phyloP scores from a whole-genome alignment of 2,113 vertebrate species.

The Mobula hypostoma region DNA sequence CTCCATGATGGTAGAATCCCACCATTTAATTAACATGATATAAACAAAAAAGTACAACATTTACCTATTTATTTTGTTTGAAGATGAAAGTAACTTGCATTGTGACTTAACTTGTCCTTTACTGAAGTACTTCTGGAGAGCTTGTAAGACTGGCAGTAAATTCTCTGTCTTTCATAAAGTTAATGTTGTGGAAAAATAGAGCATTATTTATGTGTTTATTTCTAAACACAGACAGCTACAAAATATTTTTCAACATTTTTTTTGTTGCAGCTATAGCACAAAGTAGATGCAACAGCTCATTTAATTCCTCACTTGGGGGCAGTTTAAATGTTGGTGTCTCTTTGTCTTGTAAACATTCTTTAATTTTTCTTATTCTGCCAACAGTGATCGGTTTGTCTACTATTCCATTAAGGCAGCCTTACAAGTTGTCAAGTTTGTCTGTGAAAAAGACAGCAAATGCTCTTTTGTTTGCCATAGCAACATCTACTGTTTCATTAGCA shows the following conservation, averaged over 20 bases:
- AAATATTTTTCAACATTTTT: neutral
- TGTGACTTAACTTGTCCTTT: neutral
- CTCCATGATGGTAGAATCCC: neutral
- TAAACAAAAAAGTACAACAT: neutral
- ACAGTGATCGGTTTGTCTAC: neutral
- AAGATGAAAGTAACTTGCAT: neutral
- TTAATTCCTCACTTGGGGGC: constrained; percentile 3
- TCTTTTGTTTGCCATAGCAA: constrained; percentile 3
- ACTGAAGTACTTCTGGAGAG: neutral
- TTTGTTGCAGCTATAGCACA: neutral
- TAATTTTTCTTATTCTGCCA: neutral
- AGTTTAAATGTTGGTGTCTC: constrained; percentile 7
- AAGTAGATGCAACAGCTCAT: constrained; percentile 3
- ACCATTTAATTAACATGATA: neutral
- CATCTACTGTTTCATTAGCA: constrained; percentile 20
- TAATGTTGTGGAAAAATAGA: neutral
- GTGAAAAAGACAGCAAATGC: constrained; percentile 15
- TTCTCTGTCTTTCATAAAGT: constrained; percentile 9
- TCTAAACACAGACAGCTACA: constrained; percentile 6
- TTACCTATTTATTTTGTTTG: neutral
- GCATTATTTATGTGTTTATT: constrained; percentile 14
- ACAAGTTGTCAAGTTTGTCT: constrained; percentile 26
- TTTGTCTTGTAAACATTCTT: constrained; percentile 13
- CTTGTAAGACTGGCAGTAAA: neutral
- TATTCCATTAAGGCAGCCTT: neutral